Evolutionary conservation across 2,888 invertebrate species (phyloP).

Genomic region (Microplitis manilae): DNA sequence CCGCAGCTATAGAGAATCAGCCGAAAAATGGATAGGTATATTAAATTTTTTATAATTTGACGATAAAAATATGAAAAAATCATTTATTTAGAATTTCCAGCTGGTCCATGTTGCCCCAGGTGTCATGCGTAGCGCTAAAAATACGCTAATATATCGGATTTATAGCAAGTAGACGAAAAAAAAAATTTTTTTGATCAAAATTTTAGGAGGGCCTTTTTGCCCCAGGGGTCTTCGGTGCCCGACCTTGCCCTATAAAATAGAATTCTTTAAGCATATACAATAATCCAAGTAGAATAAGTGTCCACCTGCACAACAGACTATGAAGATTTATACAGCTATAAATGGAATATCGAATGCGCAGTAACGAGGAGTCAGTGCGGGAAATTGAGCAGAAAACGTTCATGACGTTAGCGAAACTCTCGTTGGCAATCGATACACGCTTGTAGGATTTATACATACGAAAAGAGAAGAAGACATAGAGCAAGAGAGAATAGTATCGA

Average conservation of each 20-base stretch:
- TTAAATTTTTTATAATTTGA: too few species aligned
- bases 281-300: slow-evolving; percentile 20
- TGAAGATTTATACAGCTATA: slow-evolving; percentile 40
- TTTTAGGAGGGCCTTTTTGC: too few species aligned
- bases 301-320: slow-evolving; percentile 25
- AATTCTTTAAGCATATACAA: neutral
- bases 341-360: slow-evolving; percentile 36
- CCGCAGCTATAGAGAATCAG: too few species aligned
- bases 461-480: slow-evolving; percentile 2
- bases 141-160: too few species aligned
- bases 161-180: too few species aligned
- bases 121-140: too few species aligned
- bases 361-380: slow-evolving; percentile 43
- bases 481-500: slow-evolving; percentile 39
- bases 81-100: too few species aligned
- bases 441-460: slow-evolving; percentile 37
- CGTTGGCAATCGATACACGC: slow-evolving; percentile 41
- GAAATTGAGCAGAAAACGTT: slow-evolving; percentile 49
- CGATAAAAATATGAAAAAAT: too few species aligned
- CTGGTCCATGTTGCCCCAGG: too few species aligned
- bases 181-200: too few species aligned
- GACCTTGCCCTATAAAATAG: neutral
- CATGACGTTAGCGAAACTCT: slow-evolving; percentile 49
- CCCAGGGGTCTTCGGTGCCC: too few species aligned
- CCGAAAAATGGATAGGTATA: too few species aligned